Percentiles rank a stretch among this genome's conserved stretches.
Conservation (phyloP, 2,888 invertebrate genomes). For the Trichogramma evanescens region DNA sequence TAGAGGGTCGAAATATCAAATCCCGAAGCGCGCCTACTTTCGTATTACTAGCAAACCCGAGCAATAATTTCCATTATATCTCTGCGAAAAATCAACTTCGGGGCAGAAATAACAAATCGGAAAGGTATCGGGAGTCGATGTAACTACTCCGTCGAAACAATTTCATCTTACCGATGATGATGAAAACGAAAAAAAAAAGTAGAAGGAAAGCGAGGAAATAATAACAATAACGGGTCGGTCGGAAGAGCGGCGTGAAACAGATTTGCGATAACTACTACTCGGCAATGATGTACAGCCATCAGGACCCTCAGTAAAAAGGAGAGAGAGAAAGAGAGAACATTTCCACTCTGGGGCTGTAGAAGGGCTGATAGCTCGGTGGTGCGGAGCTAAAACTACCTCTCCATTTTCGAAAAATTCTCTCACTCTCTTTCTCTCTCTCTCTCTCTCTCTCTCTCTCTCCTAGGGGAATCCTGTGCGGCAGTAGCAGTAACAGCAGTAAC, state of each 20-base stretch:
- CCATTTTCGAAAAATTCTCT: conserved; percentile 20
- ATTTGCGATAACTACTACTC: conserved; percentile 12
- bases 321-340: background rate
- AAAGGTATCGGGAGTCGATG: background rate
- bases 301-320: background rate
- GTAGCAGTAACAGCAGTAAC: no score
- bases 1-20: no score
- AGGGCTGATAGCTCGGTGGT: background rate
- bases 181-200: background rate
- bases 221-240: background rate
- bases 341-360: background rate
- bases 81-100: background rate
- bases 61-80: background rate
- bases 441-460: background rate
- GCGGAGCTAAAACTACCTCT: conserved; percentile 16
- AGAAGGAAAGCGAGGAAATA: background rate
- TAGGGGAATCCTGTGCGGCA: no score
- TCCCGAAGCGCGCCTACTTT: no score
- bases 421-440: conserved; percentile 1
- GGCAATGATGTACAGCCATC: background rate
- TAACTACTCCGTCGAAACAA: background rate
- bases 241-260: conserved; percentile 9
- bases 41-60: no score
- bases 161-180: background rate
- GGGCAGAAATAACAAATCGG: background rate